A percentile compares a stretch with the other conserved stretches of the same genome.
Conservation (phyloP, 2,113 vertebrate species). For the Uria lomvia region DNA sequence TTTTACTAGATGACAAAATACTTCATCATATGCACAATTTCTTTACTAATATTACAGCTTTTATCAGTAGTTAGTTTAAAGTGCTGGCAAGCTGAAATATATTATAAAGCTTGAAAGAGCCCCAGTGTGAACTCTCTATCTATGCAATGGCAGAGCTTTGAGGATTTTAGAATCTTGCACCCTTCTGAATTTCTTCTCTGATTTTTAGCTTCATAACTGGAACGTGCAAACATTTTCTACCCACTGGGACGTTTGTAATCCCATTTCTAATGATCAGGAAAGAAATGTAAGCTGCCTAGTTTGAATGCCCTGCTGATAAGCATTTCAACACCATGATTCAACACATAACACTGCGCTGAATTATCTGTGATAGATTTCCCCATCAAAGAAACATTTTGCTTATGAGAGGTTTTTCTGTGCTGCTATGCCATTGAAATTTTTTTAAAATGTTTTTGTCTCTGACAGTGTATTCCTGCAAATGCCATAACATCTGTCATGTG, state of each 20-base stretch:
- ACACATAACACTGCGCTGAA: background rate
- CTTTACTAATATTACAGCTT: background rate
- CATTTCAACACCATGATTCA: background rate
- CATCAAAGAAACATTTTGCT: background rate
- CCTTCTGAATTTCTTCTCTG: conserved; percentile 23
- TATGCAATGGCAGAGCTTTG: background rate
- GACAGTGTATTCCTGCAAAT: background rate
- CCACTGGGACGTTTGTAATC: conserved; percentile 13
- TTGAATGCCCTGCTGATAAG: background rate
- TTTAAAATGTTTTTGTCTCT: background rate
- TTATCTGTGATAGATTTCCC: background rate
- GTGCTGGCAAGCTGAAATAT: background rate
- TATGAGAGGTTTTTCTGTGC: background rate
- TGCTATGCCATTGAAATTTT: background rate
- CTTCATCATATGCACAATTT: background rate
- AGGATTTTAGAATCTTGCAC: background rate
- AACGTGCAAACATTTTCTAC: background rate
- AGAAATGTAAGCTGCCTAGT: background rate
- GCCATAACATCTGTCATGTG: background rate
- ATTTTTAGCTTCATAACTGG: background rate
- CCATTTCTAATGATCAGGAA: background rate
- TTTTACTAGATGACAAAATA: background rate
- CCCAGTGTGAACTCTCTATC: background rate
- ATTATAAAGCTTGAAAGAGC: background rate
- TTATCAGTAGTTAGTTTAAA: background rate